Percentiles rank a stretch among this genome's conserved stretches.
Evolutionary conservation across 2,797 vertebrate species (phyloP).

Genomic region (Pogoniulus pusillus): DNA sequence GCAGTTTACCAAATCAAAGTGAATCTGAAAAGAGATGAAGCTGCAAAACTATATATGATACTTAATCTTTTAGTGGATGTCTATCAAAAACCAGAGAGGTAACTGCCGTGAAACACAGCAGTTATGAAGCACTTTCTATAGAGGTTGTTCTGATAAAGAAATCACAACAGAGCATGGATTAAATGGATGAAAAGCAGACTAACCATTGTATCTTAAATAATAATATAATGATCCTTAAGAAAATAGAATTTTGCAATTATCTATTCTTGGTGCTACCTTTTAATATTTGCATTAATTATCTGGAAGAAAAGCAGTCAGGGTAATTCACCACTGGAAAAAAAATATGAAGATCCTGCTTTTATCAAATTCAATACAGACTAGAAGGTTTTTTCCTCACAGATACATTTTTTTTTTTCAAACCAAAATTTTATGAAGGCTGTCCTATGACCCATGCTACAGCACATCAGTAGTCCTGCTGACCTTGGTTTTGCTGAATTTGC

Average conservation of each 20-base stretch:
- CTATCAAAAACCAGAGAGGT: not conserved
- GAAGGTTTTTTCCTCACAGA: not conserved
- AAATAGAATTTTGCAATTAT: not conserved
- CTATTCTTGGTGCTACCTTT: not conserved
- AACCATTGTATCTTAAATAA: not conserved
- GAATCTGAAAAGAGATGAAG: not conserved
- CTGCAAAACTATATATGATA: not conserved
- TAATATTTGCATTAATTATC: not conserved
- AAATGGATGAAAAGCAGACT: not conserved
- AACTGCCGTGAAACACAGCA: not conserved
- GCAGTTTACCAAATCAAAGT: not conserved
- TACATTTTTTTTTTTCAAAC: not conserved
- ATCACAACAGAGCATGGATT: not conserved
- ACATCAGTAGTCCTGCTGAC: not conserved
- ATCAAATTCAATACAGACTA: not conserved
- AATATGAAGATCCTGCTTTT: not conserved
- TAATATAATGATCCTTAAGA: not conserved
- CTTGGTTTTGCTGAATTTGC: not conserved
- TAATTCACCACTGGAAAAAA: not conserved
- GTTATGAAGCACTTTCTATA: not conserved
- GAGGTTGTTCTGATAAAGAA: not conserved
- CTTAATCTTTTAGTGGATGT: not conserved
- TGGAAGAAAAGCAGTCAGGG: not conserved
- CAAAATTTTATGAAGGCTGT: not conserved
- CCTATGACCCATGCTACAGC: not conserved